These are phyloP conservation scores for Orientallactaga bullata DNA, from an alignment of 2,113 vertebrate genomes.

Conservation along the genomic window DNA sequence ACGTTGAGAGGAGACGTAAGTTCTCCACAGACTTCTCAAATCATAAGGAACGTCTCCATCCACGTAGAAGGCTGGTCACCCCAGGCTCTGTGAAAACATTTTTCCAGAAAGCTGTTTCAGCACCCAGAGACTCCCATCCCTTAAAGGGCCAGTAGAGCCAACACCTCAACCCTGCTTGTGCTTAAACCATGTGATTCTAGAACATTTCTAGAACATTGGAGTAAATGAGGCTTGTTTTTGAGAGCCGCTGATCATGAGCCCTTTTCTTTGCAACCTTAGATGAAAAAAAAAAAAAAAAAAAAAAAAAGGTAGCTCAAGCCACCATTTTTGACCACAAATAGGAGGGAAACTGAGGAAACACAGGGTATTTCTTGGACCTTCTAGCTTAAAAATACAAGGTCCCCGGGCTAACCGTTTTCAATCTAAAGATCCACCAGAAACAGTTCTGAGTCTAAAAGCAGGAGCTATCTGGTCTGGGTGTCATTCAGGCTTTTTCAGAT, in stretches of 20 bases:
- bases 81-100: neutral
- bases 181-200: neutral
- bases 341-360: neutral
- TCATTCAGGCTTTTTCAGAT: conserved; percentile 25
- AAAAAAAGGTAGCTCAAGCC: neutral
- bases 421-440: conserved; percentile 34
- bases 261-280: neutral
- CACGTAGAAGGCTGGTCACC: neutral
- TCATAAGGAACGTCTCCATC: neutral
- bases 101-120: neutral
- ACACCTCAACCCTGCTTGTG: conserved; percentile 35
- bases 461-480: neutral
- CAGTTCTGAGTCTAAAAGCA: accelerated
- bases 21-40: conserved; percentile 15
- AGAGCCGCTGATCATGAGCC: neutral
- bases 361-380: accelerated
- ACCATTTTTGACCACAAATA: neutral
- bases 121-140: conserved; percentile 62
- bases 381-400: neutral
- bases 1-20: neutral
- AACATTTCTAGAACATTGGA: accelerated
- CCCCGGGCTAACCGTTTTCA: neutral
- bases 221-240: neutral
- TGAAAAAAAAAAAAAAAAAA: neutral
- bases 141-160: conserved; percentile 68